Evolutionary conservation across 2,888 invertebrate genomes (phyloP), one percentile per base, ranked within the genome.

Genomic region (Plebejus argus): DNA sequence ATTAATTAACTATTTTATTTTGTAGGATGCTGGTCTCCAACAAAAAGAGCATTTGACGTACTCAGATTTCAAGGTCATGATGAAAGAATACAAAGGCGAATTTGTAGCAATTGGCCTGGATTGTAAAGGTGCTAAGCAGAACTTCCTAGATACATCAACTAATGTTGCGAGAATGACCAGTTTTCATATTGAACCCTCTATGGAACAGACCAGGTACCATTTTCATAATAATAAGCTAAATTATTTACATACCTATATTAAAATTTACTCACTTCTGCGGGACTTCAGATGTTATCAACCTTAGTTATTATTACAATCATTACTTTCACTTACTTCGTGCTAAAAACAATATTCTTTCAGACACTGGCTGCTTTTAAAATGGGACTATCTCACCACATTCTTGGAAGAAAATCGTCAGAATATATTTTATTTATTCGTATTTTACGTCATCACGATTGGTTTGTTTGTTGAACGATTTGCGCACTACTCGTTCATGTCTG

Each of bases 111-210:
- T 99, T 78, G 98, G 98, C 0, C 92, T 99, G 80, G 98, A 99
- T 85, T 98, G 98, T 87, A 99, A 98, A 90, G 98, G 98, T 3
- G 98, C 98, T 0, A 98, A 98, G 85, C 98, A 98, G 86, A 99
- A 98, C 89, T 99, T 98, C 89, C 94, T 98, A 82, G 98, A 98
- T 85, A 98, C 98, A 0, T 98, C 98, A 0, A 98, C 98, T 0
- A 99, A 99, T 86, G 98, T 98, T 0, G 98, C 98, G 0, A 96
- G 98, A 84, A 98, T 98, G 98, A 98, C 98, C 10, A 98, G 98
- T 86, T 98, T 98, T 87, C 97, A 98, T 84, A 97, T 98, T 61
- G 98, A 98, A 84, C 96, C 97, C 0, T 96, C 96, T 79, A 95
- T 96, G 86, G 97, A 97, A 85, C 95, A 95, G 84, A 95, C 95